These are phyloP conservation scores for Heteractis magnifica DNA, from an alignment of 92 coral and sea anemone species.

Conservation along the genomic window DNA sequence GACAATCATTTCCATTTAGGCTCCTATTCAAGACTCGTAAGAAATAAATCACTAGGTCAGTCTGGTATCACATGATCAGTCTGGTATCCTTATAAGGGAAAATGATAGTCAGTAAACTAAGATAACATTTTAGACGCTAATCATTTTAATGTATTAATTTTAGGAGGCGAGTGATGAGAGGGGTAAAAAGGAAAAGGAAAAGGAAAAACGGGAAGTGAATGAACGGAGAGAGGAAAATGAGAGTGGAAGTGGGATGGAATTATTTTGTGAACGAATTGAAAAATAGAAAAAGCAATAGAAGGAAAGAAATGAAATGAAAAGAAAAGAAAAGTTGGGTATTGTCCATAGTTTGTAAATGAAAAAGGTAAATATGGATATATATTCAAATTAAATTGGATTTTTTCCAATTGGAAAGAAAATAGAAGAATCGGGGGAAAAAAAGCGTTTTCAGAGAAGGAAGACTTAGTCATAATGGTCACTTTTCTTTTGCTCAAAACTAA, in stretches of 20 bases:
- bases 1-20: conserved; percentile 25
- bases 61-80: background rate
- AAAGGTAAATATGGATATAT: background rate
- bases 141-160: background rate
- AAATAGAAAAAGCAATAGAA: too few species aligned
- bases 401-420: background rate
- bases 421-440: too few species aligned
- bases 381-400: background rate
- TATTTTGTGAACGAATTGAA: too few species aligned
- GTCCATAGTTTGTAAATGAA: too few species aligned
- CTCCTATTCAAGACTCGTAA: background rate
- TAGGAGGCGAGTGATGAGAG: background rate
- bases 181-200: background rate
- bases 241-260: too few species aligned
- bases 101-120: background rate
- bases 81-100: background rate
- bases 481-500: too few species aligned
- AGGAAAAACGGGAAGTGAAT: background rate
- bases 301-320: background rate
- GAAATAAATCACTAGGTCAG: background rate
- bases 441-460: too few species aligned
- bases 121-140: background rate
- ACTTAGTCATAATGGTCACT: too few species aligned
- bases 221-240: background rate
- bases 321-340: background rate